phyloP scores from a whole-genome alignment of 2,888 invertebrate species.

The Podotricha telesiphe region DNA sequence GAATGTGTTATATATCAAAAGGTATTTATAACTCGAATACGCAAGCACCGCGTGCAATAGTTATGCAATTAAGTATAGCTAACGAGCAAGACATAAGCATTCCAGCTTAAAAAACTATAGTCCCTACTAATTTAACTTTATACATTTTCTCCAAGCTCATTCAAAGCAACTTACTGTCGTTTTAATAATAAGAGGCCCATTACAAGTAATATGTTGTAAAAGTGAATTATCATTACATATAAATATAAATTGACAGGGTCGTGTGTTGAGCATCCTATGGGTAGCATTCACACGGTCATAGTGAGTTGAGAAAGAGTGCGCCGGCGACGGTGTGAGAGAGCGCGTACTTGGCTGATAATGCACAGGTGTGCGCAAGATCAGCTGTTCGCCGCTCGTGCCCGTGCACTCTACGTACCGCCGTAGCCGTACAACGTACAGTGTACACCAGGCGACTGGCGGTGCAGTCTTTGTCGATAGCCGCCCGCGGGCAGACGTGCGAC shows the following conservation, averaged over 20 bases:
- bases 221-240: conserved; percentile 30
- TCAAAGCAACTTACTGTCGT: background rate
- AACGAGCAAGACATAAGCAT: conserved; percentile 26
- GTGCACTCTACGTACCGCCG: conserved; percentile 52
- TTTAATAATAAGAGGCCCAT: background rate
- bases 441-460: conserved; percentile 43
- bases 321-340: conserved; percentile 69
- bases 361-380: conserved; percentile 77
- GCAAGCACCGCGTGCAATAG: conserved; percentile 22
- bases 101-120: conserved; percentile 10
- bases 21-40: conserved; percentile 15
- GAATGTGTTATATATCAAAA: conserved; percentile 13
- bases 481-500: conserved; percentile 64
- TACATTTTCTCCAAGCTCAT: background rate
- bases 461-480: conserved; percentile 73
- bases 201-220: conserved; percentile 1
- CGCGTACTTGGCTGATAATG: conserved; percentile 53
- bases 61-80: conserved; percentile 24
- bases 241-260: conserved; percentile 35
- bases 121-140: conserved; percentile 9
- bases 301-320: conserved; percentile 65
- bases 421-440: conserved; percentile 70
- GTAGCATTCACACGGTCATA: conserved; percentile 57
- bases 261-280: background rate
- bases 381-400: conserved; percentile 71